Base-by-base conservation (phyloP, 2,797 vertebrate species). In the Pogoniulus pusillus region DNA sequence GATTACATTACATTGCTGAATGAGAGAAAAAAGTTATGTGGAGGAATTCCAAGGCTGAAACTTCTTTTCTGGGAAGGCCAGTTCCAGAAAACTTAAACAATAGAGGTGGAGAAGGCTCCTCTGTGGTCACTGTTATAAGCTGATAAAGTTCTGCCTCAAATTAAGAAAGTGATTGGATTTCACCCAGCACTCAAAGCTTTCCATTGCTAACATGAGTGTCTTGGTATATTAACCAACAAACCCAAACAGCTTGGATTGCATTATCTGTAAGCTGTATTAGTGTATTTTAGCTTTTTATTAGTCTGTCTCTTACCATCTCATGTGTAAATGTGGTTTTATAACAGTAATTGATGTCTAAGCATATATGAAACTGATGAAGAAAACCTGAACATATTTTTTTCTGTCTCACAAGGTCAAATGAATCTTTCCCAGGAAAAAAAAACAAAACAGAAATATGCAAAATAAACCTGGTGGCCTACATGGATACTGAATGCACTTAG, bases 51-150 rank as follows among this genome's bases (percentile, higher is more conserved):
- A 62, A 90, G 58, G 49, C 23, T 87, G 89, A 90, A 91, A 92
- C 66, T 85, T 85, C 34, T 29, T 82, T 91, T 88, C 78, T 91
- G 83, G 58, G 75, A 91, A 91, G 65, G 72, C 8, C 47, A 1
- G 68, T 94, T 95, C 41, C 72, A 85, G 87, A 87, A 88, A 57
- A 29, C 57, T 95, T 86, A 74, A 69, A 87, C 75, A 91, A 45
- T 39, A 78, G 85, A 90, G 37, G 17, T 88, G 62, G 62, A 72
- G 62, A 84, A 55, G 47, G 10, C 53, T 88, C n/a, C 29, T 82
- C 34, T 77, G 39, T 80, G 65, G 39, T 88, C 78, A 32, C 35
- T 85, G 39, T 82, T 78, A 80, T 89, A 15, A 39, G 27, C 65
- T 88, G 78, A 90, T 91, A 65, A 91, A 80, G 34, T 80, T 74